phyloP scores from a whole-genome alignment of 2,888 invertebrate genomes.

The Chrysolina haemoptera region DNA sequence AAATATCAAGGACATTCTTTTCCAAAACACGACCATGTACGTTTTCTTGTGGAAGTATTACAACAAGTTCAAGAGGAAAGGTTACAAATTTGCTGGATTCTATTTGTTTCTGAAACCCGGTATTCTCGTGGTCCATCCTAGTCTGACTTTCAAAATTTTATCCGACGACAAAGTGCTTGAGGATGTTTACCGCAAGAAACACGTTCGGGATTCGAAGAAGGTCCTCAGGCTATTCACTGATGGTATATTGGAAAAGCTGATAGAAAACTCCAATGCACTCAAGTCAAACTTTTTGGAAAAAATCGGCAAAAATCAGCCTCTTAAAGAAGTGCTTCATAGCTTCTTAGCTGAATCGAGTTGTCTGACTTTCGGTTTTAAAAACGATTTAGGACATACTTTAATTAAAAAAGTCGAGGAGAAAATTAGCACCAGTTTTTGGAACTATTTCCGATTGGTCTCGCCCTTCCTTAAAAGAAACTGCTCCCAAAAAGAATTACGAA shows the following conservation, averaged over 20 bases:
- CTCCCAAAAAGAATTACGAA: conserved; percentile 29
- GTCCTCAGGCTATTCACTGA: conserved; percentile 33
- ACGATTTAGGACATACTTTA: conserved; percentile 22
- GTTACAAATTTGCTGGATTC: conserved; percentile 52
- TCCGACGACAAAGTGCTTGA: conserved; percentile 32
- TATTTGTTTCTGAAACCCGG: conserved; percentile 55
- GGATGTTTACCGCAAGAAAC: conserved; percentile 25
- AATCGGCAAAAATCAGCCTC: conserved; percentile 27
- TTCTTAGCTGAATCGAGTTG: conserved; percentile 45
- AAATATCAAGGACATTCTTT: conserved; percentile 53
- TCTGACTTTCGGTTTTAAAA: conserved; percentile 46
- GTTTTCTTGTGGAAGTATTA: conserved; percentile 54
- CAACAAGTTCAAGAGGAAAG: conserved; percentile 53
- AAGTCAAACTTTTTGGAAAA: conserved; percentile 32
- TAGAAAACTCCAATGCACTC: conserved; percentile 35
- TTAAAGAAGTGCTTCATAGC: conserved; percentile 25
- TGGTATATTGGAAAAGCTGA: conserved; percentile 31
- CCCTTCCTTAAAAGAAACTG: conserved; percentile 31
- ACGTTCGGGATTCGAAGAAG: conserved; percentile 23
- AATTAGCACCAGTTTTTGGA: conserved; percentile 36
- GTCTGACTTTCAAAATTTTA: conserved; percentile 41
- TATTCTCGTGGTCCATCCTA: conserved; percentile 45
- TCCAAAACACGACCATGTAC: conserved; percentile 47
- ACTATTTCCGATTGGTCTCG: conserved; percentile 43
- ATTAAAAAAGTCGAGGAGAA: conserved; percentile 2